phyloP scores from a whole-genome alignment of 2,888 invertebrate species.

The Onthophagus sagittarius region DNA sequence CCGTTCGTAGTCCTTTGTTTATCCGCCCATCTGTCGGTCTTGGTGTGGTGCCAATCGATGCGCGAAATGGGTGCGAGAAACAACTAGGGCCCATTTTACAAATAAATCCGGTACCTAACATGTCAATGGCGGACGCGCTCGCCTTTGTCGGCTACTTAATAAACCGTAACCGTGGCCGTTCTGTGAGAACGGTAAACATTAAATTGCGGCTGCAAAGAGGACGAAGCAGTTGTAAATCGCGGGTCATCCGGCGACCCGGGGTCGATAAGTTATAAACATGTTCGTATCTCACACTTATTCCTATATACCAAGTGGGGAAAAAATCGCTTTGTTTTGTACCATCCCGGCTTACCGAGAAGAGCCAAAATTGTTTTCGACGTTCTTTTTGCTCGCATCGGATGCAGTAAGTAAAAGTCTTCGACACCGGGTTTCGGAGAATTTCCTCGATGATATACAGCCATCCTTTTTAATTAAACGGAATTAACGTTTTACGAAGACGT shows the following conservation, averaged over 20 bases:
- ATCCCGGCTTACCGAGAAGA: too few relatives aligned
- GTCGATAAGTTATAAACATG: background rate
- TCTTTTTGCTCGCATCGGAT: too few relatives aligned
- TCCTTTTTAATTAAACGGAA: too few relatives aligned
- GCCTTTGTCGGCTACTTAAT: background rate
- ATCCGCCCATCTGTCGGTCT: background rate
- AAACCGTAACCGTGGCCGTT: background rate
- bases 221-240: background rate
- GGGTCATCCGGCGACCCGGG: background rate
- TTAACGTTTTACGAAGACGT: too few relatives aligned
- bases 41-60: background rate
- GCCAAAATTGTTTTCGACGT: too few relatives aligned
- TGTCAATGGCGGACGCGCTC: background rate
- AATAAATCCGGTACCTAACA: background rate
- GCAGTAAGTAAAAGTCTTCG: too few relatives aligned
- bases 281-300: background rate
- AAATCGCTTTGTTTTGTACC: background rate
- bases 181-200: background rate
- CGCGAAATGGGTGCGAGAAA: background rate
- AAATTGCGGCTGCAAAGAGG: background rate
- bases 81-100: background rate
- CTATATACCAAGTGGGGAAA: background rate
- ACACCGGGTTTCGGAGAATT: too few relatives aligned
- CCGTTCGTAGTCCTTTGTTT: background rate
- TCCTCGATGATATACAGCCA: too few relatives aligned